Base-by-base conservation (phyloP, 2,113 vertebrate species). In the Notechis scutatus region DNA sequence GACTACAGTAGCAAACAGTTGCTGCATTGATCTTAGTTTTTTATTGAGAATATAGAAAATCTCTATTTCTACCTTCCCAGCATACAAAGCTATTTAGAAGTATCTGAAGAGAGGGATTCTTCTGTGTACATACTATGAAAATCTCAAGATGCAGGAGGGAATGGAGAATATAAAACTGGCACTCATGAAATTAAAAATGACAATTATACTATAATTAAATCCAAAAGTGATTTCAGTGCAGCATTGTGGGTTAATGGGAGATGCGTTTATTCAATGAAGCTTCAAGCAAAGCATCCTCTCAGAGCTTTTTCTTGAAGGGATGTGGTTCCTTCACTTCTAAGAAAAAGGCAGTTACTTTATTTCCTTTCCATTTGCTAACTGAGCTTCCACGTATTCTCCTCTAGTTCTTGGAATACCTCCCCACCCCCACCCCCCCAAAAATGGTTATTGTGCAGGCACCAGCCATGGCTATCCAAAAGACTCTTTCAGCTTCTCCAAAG, bases 161-260 rank as follows among this genome's bases (percentile, higher is more conserved):
- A 42, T 15, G 12, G 56, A 10, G 12, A 90, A 61, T 45, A 7
- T 45, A 45, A 86, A 86, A 57, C 11, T 42, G 74, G 1, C 50
- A 14, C 47, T 23, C 5, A 56, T 45, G n/a, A 26, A 87, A n/a
- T 56, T 81, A 34, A 87, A 61, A 88, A 91, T 86, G 23, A 50
- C 42, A 93, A 50, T 14, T 55, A 23, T 47, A 69, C 23, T 87
- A 69, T 54, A n/a, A 69, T 26, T 61, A 3, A 23, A 94, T 3
- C 2, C 2, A 10, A 0, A 0, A 5, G 21, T 74, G 55, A 21
- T 81, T 0, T 0, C 0, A 0, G 42, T 0, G 0, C 69, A 10
- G 0, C 11, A 34, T 64, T 24, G 23, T 9, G 0, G 52, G 92
- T n/a, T 5, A 0, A 12, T 0, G 74, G 34, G 20, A 39, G 74